Conservation (phyloP, 2,888 invertebrate species). For the Cylloceria caligata region DNA sequence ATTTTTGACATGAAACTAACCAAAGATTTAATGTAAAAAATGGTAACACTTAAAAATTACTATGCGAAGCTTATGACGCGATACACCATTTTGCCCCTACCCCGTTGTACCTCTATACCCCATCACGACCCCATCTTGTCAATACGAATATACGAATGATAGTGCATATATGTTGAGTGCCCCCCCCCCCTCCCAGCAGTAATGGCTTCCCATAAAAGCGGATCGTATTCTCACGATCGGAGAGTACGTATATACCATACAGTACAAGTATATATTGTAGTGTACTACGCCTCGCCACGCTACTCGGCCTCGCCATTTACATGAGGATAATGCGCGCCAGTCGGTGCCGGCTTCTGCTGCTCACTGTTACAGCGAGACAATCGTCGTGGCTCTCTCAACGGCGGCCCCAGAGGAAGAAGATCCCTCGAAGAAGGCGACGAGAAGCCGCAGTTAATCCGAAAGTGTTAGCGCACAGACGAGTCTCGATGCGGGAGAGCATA, state of each 20-base stretch:
- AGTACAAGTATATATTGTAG: constrained; percentile 42
- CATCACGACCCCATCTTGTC: not conserved
- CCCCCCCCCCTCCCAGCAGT: too few species aligned
- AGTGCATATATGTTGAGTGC: constrained; percentile 56
- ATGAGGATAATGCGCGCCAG: constrained; percentile 69
- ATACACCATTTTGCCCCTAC: not conserved
- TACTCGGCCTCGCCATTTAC: constrained; percentile 65
- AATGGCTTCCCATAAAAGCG: constrained; percentile 73
- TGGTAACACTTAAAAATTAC: too few species aligned
- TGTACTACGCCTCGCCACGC: constrained; percentile 50
- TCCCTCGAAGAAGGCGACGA: constrained; percentile 9
- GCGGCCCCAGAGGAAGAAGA: constrained; percentile 31
- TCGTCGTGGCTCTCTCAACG: constrained; percentile 64
- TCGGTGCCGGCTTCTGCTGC: constrained; percentile 40
- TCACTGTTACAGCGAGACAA: constrained; percentile 62
- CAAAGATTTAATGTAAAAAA: too few species aligned
- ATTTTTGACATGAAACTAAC: too few species aligned
- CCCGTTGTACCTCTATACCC: not conserved
- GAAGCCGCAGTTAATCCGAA: not conserved
- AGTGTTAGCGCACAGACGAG: constrained; percentile 22
- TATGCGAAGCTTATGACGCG: too few species aligned
- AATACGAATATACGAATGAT: constrained; percentile 38
- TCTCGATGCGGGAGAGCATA: constrained; percentile 1
- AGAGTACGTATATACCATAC: constrained; percentile 60
- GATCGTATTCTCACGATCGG: constrained; percentile 73